A percentile compares a stretch with the other conserved stretches of the same genome.
phyloP scores from a whole-genome alignment of 2,113 vertebrate genomes.

The Tragelaphus imberbis region DNA sequence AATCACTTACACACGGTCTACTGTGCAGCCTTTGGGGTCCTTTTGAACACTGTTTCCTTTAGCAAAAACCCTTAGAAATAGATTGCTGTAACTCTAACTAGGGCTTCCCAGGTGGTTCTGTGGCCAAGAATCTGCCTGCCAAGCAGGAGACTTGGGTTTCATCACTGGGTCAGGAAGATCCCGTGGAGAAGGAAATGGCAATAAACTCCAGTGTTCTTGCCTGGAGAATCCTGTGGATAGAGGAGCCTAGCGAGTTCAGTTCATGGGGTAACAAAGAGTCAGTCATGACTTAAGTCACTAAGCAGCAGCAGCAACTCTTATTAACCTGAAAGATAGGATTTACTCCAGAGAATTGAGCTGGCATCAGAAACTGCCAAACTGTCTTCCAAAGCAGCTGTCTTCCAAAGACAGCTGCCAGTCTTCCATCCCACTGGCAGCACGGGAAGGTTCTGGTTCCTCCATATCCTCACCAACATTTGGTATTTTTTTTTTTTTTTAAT shows the following conservation, averaged over 20 bases:
- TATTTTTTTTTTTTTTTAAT: background rate
- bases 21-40: too few relatives aligned
- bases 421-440: too few relatives aligned
- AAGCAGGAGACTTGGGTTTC: background rate
- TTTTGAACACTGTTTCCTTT: background rate
- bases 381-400: background rate
- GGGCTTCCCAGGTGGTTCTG: background rate
- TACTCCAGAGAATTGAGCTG: background rate
- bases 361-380: background rate
- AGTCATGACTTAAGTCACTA: background rate
- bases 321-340: background rate
- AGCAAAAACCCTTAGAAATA: background rate
- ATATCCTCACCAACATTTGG: background rate
- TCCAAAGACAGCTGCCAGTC: too few relatives aligned
- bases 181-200: background rate
- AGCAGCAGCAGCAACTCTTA: background rate
- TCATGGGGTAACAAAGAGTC: background rate
- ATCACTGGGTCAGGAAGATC: background rate
- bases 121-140: background rate
- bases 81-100: background rate
- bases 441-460: background rate
- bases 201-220: background rate
- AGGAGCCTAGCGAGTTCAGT: background rate
- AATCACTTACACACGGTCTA: too few relatives aligned
- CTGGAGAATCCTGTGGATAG: background rate